Evolutionary conservation across 2,113 vertebrate species (phyloP).

Genomic region (Nothobranchius kuhntae): DNA sequence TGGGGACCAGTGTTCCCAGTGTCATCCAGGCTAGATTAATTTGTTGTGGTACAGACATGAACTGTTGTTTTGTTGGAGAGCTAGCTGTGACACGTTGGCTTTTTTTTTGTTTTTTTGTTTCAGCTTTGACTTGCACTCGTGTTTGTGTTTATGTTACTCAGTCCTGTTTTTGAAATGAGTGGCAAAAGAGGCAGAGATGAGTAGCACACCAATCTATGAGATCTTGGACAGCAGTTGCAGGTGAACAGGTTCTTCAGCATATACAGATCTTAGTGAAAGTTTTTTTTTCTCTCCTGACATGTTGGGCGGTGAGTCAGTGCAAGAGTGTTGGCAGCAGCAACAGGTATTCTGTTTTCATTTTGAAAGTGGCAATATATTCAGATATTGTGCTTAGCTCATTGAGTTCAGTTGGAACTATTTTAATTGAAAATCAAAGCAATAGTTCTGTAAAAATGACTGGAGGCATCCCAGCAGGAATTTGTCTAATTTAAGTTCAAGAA

Average conservation of each 20-base stretch:
- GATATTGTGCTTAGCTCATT: not conserved
- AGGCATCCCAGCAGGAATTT: not conserved
- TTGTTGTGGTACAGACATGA: conserved; percentile 17
- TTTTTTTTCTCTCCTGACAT: conserved; percentile 4
- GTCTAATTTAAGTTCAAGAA: not conserved
- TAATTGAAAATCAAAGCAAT: not conserved
- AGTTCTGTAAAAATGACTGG: not conserved
- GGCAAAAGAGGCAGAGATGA: not conserved
- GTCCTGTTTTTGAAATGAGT: not conserved
- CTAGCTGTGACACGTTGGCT: not conserved
- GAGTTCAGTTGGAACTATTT: not conserved
- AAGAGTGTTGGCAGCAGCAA: conserved; percentile 1
- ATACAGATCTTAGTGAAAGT: not conserved
- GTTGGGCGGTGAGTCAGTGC: conserved; percentile 3
- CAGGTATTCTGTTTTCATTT: conserved; percentile 8
- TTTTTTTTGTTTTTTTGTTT: no score
- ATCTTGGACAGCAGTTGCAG: conserved; percentile 7
- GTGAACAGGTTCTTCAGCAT: conserved; percentile 18
- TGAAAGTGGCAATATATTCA: not conserved
- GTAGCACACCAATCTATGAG: not conserved
- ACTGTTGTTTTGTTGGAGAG: conserved; percentile 1
- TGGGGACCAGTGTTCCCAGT: no score
- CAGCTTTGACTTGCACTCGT: conserved; percentile 16
- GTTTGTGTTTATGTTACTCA: not conserved
- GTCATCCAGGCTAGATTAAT: conserved; percentile 37